Evolutionary conservation across 2,113 vertebrate species (phyloP).

Genomic region (Brachypodius melanocephalos): DNA sequence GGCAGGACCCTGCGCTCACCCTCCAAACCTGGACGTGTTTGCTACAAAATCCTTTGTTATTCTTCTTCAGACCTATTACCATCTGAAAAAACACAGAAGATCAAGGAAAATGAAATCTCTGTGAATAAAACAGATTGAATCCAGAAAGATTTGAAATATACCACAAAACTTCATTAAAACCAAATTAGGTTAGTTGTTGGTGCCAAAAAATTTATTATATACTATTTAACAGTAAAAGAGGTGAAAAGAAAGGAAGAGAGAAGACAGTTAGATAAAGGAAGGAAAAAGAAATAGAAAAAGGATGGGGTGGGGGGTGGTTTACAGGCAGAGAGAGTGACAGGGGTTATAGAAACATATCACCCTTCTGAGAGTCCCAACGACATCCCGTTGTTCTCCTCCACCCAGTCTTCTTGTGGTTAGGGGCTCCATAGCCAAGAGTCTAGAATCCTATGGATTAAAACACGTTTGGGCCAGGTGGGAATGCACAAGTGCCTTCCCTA

Average conservation of each 20-base stretch:
- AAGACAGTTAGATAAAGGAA: no score
- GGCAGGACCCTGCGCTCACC: neutral
- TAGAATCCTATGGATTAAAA: neutral
- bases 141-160: neutral
- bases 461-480: rapidly evolving
- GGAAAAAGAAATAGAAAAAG: neutral
- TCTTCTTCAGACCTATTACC: neutral
- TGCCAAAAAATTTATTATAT: neutral
- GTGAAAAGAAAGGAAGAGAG: neutral
- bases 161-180: neutral
- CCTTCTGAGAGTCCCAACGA: rapidly evolving
- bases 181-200: neutral
- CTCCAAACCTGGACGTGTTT: neutral
- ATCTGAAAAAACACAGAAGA: neutral
- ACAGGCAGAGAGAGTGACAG: neutral
- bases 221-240: neutral
- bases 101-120: neutral
- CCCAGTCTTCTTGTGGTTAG: neutral
- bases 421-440: rapidly evolving
- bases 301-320: no score
- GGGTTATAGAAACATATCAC: neutral
- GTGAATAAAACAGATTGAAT: neutral
- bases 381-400: rapidly evolving
- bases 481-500: rapidly evolving
- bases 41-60: neutral